phyloP scores from a whole-genome alignment of 2,797 vertebrate genomes.

The Acomys russatus region DNA sequence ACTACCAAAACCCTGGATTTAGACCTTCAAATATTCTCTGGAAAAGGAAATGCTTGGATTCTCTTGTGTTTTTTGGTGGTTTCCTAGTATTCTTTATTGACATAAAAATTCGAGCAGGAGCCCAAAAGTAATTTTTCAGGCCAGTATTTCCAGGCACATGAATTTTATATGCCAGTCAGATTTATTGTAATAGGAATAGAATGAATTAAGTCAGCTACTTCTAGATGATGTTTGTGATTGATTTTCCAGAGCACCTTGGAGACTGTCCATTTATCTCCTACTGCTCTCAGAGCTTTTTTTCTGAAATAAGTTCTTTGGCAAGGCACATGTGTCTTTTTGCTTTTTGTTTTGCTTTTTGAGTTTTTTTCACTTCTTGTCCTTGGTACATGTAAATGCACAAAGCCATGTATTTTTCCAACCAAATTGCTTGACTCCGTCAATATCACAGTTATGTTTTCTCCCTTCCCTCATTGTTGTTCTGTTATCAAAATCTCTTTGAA shows the following conservation, averaged over 20 bases:
- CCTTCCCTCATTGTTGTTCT: not conserved
- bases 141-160: constrained; percentile 83
- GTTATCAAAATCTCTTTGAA: constrained; percentile 63
- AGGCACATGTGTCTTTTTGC: constrained; percentile 59
- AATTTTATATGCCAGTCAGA: constrained; percentile 83
- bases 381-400: constrained; percentile 60
- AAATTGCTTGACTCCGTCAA: constrained; percentile 82
- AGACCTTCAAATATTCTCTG: constrained; percentile 65
- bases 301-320: constrained; percentile 85
- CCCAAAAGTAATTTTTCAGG: constrained; percentile 84
- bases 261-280: constrained; percentile 80
- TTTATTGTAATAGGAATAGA: constrained; percentile 84
- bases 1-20: constrained; percentile 53
- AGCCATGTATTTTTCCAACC: constrained; percentile 83
- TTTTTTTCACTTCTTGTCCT: constrained; percentile 82
- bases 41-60: constrained; percentile 70
- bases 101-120: constrained; percentile 64
- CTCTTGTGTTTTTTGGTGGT: constrained; percentile 65
- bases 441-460: constrained; percentile 3
- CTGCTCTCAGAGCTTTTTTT: constrained; percentile 78
- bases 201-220: constrained; percentile 80
- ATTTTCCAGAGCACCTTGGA: constrained; percentile 85
- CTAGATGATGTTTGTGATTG: constrained; percentile 81
- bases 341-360: constrained; percentile 71
- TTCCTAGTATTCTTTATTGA: not conserved